Conservation (phyloP, 2,888 invertebrate species). For the Heliconius charithonia region DNA sequence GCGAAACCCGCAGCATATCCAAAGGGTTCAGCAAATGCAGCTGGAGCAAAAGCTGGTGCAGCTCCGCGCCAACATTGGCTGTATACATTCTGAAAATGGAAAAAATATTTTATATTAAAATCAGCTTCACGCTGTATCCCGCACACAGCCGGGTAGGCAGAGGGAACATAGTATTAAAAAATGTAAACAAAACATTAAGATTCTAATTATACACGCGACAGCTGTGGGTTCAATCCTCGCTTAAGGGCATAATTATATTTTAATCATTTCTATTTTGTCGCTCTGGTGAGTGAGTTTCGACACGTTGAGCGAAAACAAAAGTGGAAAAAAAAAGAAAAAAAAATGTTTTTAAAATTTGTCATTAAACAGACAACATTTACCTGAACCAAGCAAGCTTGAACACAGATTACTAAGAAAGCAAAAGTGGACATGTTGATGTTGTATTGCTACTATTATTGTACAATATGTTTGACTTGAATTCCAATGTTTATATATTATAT, state of each 20-base stretch:
- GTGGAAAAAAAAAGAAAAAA: too few relatives aligned
- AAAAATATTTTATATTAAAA: not conserved
- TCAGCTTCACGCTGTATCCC: too few relatives aligned
- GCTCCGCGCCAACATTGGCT: slow-evolving; percentile 6
- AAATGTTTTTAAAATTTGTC: not conserved
- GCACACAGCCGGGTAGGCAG: too few relatives aligned
- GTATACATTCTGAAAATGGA: slow-evolving; percentile 18
- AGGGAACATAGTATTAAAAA: not conserved
- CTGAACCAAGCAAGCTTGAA: slow-evolving; percentile 57
- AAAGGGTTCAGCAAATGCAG: not conserved
- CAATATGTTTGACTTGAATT: slow-evolving; percentile 1
- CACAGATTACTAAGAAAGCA: slow-evolving; percentile 53
- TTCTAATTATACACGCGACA: too few relatives aligned
- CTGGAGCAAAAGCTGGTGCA: not conserved
- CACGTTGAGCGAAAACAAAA: too few relatives aligned
- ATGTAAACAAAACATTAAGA: too few relatives aligned
- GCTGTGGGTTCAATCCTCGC: too few relatives aligned
- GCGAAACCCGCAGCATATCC: not conserved
- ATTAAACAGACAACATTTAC: slow-evolving; percentile 42
- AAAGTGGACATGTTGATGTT: slow-evolving; percentile 53
- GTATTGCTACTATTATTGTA: not conserved
- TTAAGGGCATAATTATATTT: too few relatives aligned
- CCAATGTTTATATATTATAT: slow-evolving; percentile 3
- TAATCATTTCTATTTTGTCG: too few relatives aligned
- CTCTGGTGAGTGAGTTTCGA: too few relatives aligned